Conservation (phyloP, 2,888 invertebrate species). For the Napeogenes inachia region DNA sequence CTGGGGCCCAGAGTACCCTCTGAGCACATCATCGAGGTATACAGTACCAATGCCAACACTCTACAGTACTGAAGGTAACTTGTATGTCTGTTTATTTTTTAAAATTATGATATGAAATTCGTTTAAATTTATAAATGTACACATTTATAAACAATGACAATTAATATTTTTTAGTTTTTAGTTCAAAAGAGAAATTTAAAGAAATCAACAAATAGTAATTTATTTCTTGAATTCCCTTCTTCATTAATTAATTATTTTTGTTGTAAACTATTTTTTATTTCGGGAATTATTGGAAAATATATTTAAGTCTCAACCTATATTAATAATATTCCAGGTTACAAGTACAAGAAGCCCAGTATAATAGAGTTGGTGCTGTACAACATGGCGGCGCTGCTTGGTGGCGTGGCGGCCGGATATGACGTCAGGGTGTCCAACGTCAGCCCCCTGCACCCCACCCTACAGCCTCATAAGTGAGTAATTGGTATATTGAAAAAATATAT, state of each 20-base stretch:
- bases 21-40: conserved; percentile 69
- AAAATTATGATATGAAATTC: too few relatives aligned
- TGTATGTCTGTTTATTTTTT: background rate
- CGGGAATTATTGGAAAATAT: background rate
- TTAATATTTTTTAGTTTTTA: too few relatives aligned
- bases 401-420: conserved; percentile 95
- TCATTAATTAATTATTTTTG: background rate
- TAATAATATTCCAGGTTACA: conserved; percentile 61
- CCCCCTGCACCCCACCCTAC: conserved; percentile 87
- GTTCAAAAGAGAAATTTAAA: too few relatives aligned
- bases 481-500: background rate
- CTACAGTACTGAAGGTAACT: conserved; percentile 84
- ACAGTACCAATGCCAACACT: conserved; percentile 88
- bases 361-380: conserved; percentile 90
- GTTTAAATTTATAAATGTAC: too few relatives aligned
- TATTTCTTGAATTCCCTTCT: background rate
- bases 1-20: conserved; percentile 81
- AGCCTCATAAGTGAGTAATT: conserved; percentile 79
- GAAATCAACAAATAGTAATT: too few relatives aligned
- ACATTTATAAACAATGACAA: too few relatives aligned
- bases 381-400: conserved; percentile 93
- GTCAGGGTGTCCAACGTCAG: conserved; percentile 92
- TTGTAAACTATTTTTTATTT: conserved; percentile 8
- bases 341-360: conserved; percentile 83
- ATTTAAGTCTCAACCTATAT: background rate